A percentile compares a stretch with the other conserved stretches of the same genome.
phyloP scores from a whole-genome alignment of 2,888 invertebrate genomes.

The Mythimna vitellina region DNA sequence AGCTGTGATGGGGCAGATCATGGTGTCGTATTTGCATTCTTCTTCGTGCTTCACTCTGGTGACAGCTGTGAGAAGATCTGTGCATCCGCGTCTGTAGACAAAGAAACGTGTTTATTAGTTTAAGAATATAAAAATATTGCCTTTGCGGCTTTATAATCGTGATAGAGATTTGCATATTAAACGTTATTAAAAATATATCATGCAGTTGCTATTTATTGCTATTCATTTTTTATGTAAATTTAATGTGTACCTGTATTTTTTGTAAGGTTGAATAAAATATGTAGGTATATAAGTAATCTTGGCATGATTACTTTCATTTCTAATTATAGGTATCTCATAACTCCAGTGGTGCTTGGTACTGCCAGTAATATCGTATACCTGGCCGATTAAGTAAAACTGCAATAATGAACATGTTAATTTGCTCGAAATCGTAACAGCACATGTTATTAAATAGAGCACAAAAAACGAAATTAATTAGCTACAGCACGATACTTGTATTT shows the following conservation, averaged over 20 bases:
- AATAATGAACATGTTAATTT: slow-evolving; percentile 14
- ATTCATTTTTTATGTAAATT: background rate
- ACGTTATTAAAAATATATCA: too few species aligned
- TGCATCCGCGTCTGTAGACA: slow-evolving; percentile 87
- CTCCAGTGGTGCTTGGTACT: slow-evolving; percentile 31
- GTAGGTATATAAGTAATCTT: background rate
- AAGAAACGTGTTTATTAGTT: slow-evolving; percentile 52
- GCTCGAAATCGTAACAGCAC: background rate
- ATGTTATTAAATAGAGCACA: slow-evolving; percentile 4
- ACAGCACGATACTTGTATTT: background rate
- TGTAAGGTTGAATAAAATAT: background rate
- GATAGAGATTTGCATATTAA: too few species aligned
- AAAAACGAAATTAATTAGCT: slow-evolving; percentile 24
- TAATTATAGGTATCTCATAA: background rate
- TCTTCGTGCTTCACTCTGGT: slow-evolving; percentile 86
- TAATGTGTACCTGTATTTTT: background rate
- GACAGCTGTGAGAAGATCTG: slow-evolving; percentile 82
- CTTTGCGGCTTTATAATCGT: too few species aligned
- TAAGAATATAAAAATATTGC: background rate
- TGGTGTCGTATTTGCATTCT: slow-evolving; percentile 86
- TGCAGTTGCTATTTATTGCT: background rate
- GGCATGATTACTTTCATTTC: background rate
- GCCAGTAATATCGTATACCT: background rate
- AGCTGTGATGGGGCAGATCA: slow-evolving; percentile 86
- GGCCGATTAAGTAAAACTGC: background rate